Conservation (phyloP, 2,888 invertebrate genomes). For the Ischnura elegans region DNA sequence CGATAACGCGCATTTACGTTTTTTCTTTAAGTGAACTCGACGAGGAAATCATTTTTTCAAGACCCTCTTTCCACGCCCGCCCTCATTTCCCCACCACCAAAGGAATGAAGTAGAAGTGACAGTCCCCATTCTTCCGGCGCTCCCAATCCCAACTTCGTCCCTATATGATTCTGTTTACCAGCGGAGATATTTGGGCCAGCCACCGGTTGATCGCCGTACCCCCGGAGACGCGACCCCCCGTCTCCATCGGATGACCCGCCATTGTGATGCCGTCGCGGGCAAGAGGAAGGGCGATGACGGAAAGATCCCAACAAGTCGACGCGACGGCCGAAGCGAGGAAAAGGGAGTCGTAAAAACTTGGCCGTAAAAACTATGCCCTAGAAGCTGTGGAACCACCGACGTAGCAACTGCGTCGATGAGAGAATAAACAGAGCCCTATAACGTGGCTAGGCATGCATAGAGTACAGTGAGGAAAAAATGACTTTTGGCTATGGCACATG, state of each 20-base stretch:
- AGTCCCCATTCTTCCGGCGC: background rate
- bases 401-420: too few species aligned
- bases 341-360: too few species aligned
- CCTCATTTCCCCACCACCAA: background rate
- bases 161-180: constrained; percentile 20
- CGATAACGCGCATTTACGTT: too few species aligned
- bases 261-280: background rate
- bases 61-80: too few species aligned
- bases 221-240: background rate
- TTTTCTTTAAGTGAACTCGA: too few species aligned
- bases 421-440: too few species aligned
- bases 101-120: background rate
- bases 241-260: background rate
- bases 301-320: background rate
- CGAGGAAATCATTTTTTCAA: too few species aligned
- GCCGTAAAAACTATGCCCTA: too few species aligned
- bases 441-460: too few species aligned
- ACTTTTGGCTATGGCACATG: too few species aligned
- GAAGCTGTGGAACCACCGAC: too few species aligned
- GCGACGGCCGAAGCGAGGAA: background rate
- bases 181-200: background rate
- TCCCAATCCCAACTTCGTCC: background rate
- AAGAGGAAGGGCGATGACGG: background rate
- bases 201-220: background rate
- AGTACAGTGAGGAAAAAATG: too few species aligned